Conservation (phyloP, 1,140 invertebrate species). For the Asbolus verrucosus region DNA sequence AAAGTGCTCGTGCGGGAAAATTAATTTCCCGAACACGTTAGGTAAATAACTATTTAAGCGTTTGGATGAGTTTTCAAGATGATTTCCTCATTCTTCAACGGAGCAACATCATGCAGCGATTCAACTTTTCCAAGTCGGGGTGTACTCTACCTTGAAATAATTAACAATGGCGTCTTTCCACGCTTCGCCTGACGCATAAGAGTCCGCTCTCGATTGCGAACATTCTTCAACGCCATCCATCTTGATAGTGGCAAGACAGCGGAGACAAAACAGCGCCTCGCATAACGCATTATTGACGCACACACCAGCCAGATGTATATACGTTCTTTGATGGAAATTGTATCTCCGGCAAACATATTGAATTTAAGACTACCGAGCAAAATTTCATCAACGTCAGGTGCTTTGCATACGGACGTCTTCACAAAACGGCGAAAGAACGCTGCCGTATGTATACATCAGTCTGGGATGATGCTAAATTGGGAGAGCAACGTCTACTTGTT, state of each 20-base stretch:
- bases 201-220: too few relatives aligned
- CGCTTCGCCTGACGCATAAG: too few relatives aligned
- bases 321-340: constrained; percentile 41
- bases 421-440: constrained; percentile 36
- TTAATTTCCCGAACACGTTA: too few relatives aligned
- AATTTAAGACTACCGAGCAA: constrained; percentile 44
- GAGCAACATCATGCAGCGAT: too few relatives aligned
- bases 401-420: constrained; percentile 39
- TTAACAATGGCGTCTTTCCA: too few relatives aligned
- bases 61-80: too few relatives aligned
- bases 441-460: too few relatives aligned
- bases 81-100: too few relatives aligned
- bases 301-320: constrained; percentile 22
- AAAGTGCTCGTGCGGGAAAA: too few relatives aligned
- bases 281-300: constrained; percentile 45
- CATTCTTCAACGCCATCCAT: constrained; percentile 35
- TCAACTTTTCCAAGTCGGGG: too few relatives aligned
- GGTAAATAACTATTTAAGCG: too few relatives aligned
- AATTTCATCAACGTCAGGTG: constrained; percentile 48
- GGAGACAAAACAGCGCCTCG: constrained; percentile 34
- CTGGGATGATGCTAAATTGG: constrained; percentile 39
- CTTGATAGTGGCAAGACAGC: constrained; percentile 35
- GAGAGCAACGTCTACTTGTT: neutral
- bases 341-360: constrained; percentile 44
- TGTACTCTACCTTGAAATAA: too few relatives aligned